phyloP scores from a whole-genome alignment of 2,888 invertebrate species.

The Lamellibrachia columna region DNA sequence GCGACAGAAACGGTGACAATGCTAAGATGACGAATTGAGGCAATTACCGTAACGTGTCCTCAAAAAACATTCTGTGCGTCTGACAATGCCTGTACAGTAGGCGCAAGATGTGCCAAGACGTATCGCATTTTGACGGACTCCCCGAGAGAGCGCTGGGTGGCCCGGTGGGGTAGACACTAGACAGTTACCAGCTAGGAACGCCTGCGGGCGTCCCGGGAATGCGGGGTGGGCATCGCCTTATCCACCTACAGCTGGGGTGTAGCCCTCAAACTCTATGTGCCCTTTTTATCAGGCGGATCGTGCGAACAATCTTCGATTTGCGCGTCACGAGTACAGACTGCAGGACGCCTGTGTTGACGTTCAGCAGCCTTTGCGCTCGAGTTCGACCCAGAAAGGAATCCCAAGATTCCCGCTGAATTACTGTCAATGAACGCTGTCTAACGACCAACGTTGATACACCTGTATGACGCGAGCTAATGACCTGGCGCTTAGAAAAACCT shows the following conservation, averaged over 20 bases:
- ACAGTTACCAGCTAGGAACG: not conserved
- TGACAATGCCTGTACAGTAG: not conserved
- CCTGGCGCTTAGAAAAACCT: not conserved
- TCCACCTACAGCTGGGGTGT: constrained; percentile 16
- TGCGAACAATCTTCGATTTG: constrained; percentile 12
- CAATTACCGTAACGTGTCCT: too few species aligned
- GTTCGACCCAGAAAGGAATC: not conserved
- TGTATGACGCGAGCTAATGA: not conserved
- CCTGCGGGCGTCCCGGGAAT: not conserved
- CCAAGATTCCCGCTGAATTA: constrained; percentile 1
- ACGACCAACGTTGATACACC: not conserved
- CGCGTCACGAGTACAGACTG: not conserved
- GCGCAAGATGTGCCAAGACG: not conserved
- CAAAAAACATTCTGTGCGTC: not conserved
- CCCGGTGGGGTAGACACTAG: not conserved
- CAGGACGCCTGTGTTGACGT: not conserved
- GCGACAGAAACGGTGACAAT: too few species aligned
- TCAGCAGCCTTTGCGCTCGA: not conserved
- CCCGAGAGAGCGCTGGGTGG: not conserved
- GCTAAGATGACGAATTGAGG: too few species aligned
- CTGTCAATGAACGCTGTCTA: not conserved
- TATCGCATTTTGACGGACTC: not conserved
- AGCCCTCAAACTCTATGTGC: not conserved
- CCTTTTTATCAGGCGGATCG: constrained; percentile 8
- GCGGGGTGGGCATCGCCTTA: constrained; percentile 13